Percentiles rank a stretch among this genome's conserved stretches.
These are phyloP conservation scores for Sipha maydis DNA, from an alignment of 2,888 invertebrate species.

Conservation along the genomic window DNA sequence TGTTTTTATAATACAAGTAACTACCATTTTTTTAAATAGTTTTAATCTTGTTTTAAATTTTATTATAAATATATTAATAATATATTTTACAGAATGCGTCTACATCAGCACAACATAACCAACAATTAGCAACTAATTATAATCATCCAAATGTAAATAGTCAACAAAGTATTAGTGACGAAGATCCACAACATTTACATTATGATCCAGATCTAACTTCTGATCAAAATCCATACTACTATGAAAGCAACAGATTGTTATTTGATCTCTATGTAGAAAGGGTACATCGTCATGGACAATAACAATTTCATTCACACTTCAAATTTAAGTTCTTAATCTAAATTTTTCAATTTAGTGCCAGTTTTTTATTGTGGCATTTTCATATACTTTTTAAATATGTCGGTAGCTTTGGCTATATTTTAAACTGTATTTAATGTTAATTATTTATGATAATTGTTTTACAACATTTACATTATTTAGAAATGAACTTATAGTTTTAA, in stretches of 20 bases:
- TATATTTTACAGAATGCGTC: constrained; percentile 41
- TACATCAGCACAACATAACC: constrained; percentile 24
- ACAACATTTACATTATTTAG: not conserved
- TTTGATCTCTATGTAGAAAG: constrained; percentile 86
- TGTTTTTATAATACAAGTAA: not conserved
- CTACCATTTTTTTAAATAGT: not conserved
- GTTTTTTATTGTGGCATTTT: not conserved
- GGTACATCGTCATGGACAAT: constrained; percentile 73
- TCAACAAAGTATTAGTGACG: constrained; percentile 32
- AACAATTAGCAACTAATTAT: constrained; percentile 25
- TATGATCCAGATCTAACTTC: constrained; percentile 83
- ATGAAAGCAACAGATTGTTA: constrained; percentile 84
- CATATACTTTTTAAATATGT: not conserved
- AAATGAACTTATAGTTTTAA: constrained; percentile 23
- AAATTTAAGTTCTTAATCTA: constrained; percentile 8
- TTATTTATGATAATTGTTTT: constrained; percentile 13
- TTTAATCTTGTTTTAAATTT: not conserved
- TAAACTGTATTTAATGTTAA: not conserved
- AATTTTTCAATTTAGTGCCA: constrained; percentile 8
- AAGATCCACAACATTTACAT: constrained; percentile 51
- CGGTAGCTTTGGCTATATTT: constrained; percentile 23
- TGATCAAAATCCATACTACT: constrained; percentile 85
- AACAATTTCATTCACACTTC: constrained; percentile 63
- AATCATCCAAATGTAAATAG: constrained; percentile 4
- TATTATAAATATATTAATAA: not conserved